Percentiles rank a stretch among this genome's conserved stretches.
phyloP scores from a whole-genome alignment of 2,113 vertebrate genomes.

The Rhinolophus sinicus region DNA sequence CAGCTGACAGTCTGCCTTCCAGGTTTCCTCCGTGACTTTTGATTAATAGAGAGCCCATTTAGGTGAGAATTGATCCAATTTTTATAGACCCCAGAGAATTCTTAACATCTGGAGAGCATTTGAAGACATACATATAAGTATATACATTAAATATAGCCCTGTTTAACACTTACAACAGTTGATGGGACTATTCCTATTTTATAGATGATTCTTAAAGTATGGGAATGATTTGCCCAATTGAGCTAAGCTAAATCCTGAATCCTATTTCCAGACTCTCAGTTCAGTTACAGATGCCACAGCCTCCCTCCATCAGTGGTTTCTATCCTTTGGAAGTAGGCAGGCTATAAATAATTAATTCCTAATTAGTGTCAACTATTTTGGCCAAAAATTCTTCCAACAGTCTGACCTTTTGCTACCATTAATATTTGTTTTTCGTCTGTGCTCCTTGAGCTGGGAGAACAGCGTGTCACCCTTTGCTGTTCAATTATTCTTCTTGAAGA shows the following conservation, averaged over 20 bases:
- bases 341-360: slow-evolving; percentile 64
- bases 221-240: background rate
- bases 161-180: background rate
- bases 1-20: background rate
- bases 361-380: slow-evolving; percentile 60
- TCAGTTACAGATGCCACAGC: background rate
- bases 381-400: slow-evolving; percentile 28
- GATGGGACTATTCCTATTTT: background rate
- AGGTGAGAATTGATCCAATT: background rate
- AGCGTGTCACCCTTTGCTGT: slow-evolving; percentile 28
- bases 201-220: background rate
- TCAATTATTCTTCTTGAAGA: slow-evolving; percentile 69
- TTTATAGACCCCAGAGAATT: slow-evolving; percentile 17
- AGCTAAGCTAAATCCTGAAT: background rate
- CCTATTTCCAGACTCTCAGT: background rate
- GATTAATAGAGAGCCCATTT: background rate
- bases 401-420: slow-evolving; percentile 63
- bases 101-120: background rate
- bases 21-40: background rate
- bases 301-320: background rate
- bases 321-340: slow-evolving; percentile 1
- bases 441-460: slow-evolving; percentile 54
- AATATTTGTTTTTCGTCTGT: slow-evolving; percentile 24
- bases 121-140: background rate
- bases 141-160: background rate